Evolutionary conservation across 2,888 invertebrate species (phyloP), one percentile per base, ranked within the genome.

Genomic region (Himalopsyche anomala): DNA sequence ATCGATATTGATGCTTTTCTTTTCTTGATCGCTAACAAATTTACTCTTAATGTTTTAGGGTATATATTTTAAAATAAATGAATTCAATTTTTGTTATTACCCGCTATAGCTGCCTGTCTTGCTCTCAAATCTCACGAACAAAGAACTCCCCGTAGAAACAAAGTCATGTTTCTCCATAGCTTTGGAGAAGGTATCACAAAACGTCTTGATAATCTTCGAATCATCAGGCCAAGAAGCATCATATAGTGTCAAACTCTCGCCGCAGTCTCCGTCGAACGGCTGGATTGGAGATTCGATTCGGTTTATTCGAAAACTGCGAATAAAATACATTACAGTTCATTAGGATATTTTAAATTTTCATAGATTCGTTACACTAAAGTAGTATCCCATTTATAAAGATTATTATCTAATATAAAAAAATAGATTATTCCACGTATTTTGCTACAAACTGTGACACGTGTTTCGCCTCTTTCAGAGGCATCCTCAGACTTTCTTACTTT

Each of bases 121-220:
- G 91, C 98, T 98, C 90, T 98, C 97, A 91, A 98, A 98, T 88
- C 97, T 94, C 0, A 98, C 97, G 90, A 96, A 98, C 89, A 98
- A 94, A 0, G 98, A 95, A 89, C 96, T 97, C 9, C 97, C 96
- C 0, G 96, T 97, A 0, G 98, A 98, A 0, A 98, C 97, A 89
- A 98, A 98, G 91, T 98, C 98, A 90, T 97, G 96, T 90, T 98
- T 98, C 91, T 98, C 98, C 96, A 98, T 97, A 0, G 98, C 97
- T 89, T 97, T 95, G 54, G 97, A 97, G 92, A 98, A 98, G 5
- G 98, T 98, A 91, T 98, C 98, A 91, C 98, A 98, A 92, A 98
- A 98, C 0, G 98, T 98, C 91, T 98, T 98, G 90, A 98, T 97
- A 90, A 98, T 98, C 89, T 95, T 95, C 0, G 98, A 97, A 89